Conservation (phyloP, 2,113 vertebrate genomes). For the Periophthalmodon schlosseri region DNA sequence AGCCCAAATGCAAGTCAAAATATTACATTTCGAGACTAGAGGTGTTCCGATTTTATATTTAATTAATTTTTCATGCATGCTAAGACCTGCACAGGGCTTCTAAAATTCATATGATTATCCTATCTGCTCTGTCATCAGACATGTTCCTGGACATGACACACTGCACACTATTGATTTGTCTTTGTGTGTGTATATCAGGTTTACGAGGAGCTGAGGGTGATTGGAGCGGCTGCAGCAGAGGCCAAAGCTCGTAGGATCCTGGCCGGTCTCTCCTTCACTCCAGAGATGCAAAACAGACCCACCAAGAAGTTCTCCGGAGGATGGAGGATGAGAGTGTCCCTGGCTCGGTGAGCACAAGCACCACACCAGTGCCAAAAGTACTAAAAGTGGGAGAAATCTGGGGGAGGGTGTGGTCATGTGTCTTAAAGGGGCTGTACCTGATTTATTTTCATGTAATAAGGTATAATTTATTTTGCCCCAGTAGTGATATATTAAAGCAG, state of each 20-base stretch:
- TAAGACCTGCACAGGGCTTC: too few relatives aligned
- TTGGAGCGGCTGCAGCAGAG: constrained; percentile 87
- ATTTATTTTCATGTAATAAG: too few relatives aligned
- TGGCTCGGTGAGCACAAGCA: constrained; percentile 80
- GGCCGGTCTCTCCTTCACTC: constrained; percentile 88
- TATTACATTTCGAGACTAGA: too few relatives aligned
- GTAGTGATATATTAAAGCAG: too few relatives aligned
- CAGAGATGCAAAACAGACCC: constrained; percentile 91
- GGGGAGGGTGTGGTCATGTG: not conserved
- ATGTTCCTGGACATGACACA: not conserved
- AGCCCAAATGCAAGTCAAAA: too few relatives aligned
- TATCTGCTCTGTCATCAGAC: not conserved
- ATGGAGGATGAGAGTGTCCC: constrained; percentile 93
- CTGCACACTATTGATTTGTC: not conserved
- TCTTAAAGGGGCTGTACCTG: not conserved
- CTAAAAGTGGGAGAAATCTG: too few relatives aligned
- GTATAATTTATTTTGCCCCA: too few relatives aligned
- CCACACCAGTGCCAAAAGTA: too few relatives aligned
- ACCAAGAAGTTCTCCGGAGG: constrained; percentile 93
- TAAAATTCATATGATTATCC: too few relatives aligned
- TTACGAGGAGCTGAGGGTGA: constrained; percentile 87
- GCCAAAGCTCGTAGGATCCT: constrained; percentile 89
- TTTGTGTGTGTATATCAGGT: constrained; percentile 70
- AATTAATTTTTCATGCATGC: too few relatives aligned
- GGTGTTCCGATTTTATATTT: too few relatives aligned